Evolutionary conservation across 2,888 invertebrate species (phyloP), one percentile per base, ranked within the genome.

Genomic region (Lucinisca nassula): DNA sequence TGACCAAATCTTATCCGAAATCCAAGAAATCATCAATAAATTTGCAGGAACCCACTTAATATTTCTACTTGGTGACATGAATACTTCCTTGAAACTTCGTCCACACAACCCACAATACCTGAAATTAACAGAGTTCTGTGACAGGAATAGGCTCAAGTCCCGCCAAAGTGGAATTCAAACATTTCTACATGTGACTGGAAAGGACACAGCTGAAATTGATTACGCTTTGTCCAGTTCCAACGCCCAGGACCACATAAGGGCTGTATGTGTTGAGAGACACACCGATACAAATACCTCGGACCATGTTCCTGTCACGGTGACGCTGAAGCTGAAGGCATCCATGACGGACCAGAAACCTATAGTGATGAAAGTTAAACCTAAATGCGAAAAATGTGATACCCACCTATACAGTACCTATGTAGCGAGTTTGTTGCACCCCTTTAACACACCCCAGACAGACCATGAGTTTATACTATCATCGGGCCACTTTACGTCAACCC

Each of bases 181-280:
- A 6, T 70, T 70, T 30, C 70, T 27, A 14, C 70, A 70, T 70
- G 70, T 35, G 17, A 70, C 10, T 37, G 70, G 70, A 14, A 70
- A 37, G 24, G 70, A 70, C 70, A 70, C 70, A 35, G 70, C 70
- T 4, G 70, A 70, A 70, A 70, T 70, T 32, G 70, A 70, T 30
- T 70, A 70, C 21, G 27, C 27, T 27, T 17, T 70, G 37, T 30
- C 12, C 30, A 6, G 21, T 12, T 4, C 12, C 27, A 14, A 37
- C 6, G 70, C 70, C 6, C 12, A 21, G 6, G 12, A 21, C 6
- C 37, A 27, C 14, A 21, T 30, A 10, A 32, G 32, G 6, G 32
- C 14, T 70, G 70, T 70, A 4, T 27, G 21, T 4, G 70, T 70
- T 10, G 70, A 70, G 24, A 70, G 32, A 6, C 32, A 27, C 32